Evolutionary conservation across 2,797 vertebrate genomes (phyloP), one percentile per base, ranked within the genome.

Genomic region (Echeneis naucrates): DNA sequence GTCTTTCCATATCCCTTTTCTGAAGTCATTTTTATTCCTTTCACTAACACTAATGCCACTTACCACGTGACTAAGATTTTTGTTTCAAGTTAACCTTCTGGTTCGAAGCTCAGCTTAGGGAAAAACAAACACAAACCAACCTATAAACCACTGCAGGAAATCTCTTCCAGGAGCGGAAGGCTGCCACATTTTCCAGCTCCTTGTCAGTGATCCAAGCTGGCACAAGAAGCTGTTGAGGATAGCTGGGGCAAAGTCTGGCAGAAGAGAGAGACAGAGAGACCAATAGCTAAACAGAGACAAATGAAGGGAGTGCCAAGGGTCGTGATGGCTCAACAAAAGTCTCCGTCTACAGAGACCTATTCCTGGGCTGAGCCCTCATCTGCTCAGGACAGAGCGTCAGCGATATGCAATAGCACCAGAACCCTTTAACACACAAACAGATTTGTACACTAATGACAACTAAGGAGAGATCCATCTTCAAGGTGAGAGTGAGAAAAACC

Each of bases 181-280:
- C 95, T 1, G 96, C 96, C 85, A 99, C 98, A 3, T 97, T 99
- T 87, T 99, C 98, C 75, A 99, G 93, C 88, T 99, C 98, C 86
- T 98, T 98, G 87, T 99, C 98, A 0, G 97, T 99, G 93, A 99
- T 98, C 97, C 97, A 98, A 72, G 96, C 97, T 3, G 98, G 98
- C 68, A 99, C 97, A 59, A 99, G 94, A 82, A 99, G 95, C 73
- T 97, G 97, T 92, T 99, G 97, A 24, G 98, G 97, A 81, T 99
- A 99, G 87, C 98, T 98, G 68, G 96, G 95, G 88, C 98, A 99
- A 24, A 99, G 94, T 92, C 98, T 99, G 91, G 0, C n/a, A 76
- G 68, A 33, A 53, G 54, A 61, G 8, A 42, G 66, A 42, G 52
- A 48, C 30, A 78, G 37, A 75, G 48, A 59, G 73, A 60, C 72